phyloP scores from a whole-genome alignment of 2,113 vertebrate genomes.

The Ancistrus triradiatus region DNA sequence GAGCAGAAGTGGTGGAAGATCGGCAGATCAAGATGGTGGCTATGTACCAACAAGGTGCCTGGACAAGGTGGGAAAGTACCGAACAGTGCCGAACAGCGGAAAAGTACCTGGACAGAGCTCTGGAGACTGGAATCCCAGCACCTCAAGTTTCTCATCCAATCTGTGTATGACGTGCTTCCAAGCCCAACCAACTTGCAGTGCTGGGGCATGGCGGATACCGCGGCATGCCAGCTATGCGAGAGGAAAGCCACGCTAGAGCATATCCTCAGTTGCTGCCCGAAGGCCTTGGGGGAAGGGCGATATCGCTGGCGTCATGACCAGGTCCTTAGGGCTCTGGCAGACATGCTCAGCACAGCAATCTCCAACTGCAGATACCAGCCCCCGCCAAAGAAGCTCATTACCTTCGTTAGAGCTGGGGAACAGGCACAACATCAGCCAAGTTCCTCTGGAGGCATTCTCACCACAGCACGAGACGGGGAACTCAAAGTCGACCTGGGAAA shows the following conservation, averaged over 20 bases:
- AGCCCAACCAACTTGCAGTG: background rate
- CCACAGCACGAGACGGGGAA: background rate
- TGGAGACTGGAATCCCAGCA: background rate
- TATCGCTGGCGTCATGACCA: background rate
- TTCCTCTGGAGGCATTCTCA: background rate
- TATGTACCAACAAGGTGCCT: background rate
- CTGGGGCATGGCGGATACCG: background rate
- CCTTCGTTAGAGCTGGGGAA: background rate
- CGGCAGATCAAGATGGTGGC: background rate
- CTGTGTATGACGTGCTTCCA: background rate
- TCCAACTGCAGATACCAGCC: background rate
- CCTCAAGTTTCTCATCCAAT: background rate
- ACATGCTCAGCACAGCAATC: background rate
- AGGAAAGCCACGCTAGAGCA: background rate
- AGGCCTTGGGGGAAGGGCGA: background rate
- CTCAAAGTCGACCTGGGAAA: background rate
- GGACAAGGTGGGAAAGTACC: conserved; percentile 7
- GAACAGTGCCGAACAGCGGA: background rate
- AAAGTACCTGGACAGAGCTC: background rate
- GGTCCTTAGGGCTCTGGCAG: background rate
- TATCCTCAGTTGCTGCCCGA: background rate
- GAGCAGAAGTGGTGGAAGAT: conserved; percentile 11
- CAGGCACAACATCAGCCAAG: background rate
- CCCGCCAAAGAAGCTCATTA: background rate
- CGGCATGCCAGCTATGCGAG: background rate